Conservation (phyloP, 2,113 vertebrate species). For the Sorex fumeus region DNA sequence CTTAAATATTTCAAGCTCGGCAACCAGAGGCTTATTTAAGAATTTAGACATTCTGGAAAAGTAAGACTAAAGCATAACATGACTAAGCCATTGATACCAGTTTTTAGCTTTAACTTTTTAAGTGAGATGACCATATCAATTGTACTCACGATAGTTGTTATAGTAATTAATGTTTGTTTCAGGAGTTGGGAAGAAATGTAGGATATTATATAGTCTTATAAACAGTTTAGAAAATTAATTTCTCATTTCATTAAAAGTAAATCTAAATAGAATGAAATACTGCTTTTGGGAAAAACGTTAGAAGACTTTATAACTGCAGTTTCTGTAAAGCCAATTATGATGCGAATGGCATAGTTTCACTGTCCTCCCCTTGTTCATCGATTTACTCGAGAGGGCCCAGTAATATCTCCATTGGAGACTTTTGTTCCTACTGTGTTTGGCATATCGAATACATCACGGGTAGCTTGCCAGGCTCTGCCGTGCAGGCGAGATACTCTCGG, state of each 20-base stretch:
- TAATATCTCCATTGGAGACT: too few species aligned
- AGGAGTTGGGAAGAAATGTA: neutral
- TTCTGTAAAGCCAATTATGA: neutral
- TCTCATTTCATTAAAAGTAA: constrained; percentile 49
- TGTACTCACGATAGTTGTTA: neutral
- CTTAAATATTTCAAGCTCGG: constrained; percentile 95
- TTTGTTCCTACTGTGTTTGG: too few species aligned
- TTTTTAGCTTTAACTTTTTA: neutral
- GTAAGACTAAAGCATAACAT: constrained; percentile 92
- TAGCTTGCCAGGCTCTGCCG: too few species aligned
- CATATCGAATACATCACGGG: too few species aligned
- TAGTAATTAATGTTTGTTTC: neutral
- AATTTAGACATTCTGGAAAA: constrained; percentile 93
- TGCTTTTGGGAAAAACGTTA: neutral
- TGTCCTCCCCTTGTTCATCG: too few species aligned
- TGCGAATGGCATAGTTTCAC: too few species aligned
- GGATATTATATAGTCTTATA: neutral
- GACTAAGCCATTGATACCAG: neutral
- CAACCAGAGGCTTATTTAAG: constrained; percentile 94
- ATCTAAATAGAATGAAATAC: neutral
- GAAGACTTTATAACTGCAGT: neutral
- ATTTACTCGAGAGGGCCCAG: too few species aligned
- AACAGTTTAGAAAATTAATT: neutral
- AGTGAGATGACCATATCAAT: neutral
- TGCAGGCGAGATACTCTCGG: too few species aligned